Conservation (phyloP, 2,113 vertebrate genomes). For the Atractosteus spatula region DNA sequence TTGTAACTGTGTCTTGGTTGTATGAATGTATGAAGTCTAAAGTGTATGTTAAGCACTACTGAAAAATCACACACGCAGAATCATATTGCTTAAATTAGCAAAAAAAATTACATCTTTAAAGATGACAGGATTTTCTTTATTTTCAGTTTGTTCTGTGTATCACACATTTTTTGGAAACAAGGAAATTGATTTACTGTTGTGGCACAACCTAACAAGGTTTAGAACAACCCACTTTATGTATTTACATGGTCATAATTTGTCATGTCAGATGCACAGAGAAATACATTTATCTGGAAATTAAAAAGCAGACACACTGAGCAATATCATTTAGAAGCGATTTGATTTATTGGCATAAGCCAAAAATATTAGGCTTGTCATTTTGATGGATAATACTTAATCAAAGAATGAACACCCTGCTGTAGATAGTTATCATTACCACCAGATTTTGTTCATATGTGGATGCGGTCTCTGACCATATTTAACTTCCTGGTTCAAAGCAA, state of each 20-base stretch:
- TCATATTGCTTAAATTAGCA: no score
- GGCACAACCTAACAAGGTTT: neutral
- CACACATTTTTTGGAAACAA: neutral
- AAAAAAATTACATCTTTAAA: no score
- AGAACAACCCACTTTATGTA: constrained; percentile 5
- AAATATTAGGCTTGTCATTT: constrained; percentile 28
- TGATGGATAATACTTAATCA: constrained; percentile 30
- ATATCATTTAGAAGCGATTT: constrained; percentile 29
- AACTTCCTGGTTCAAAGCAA: constrained; percentile 11
- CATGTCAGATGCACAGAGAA: constrained; percentile 19
- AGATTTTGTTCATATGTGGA: constrained; percentile 7
- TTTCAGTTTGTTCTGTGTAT: neutral
- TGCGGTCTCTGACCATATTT: constrained; percentile 8
- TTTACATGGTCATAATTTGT: constrained; percentile 13
- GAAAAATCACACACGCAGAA: no score
- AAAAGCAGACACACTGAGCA: constrained; percentile 14
- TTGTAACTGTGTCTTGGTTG: no score
- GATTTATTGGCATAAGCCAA: constrained; percentile 32
- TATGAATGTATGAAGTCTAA: no score
- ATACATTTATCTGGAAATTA: constrained; percentile 21
- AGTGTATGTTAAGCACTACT: no score
- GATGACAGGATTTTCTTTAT: no score
- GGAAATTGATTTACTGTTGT: neutral
- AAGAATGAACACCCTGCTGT: constrained; percentile 29
- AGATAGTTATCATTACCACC: constrained; percentile 25